Evolutionary conservation across 2,797 vertebrate species (phyloP), one percentile per base, ranked within the genome.

Genomic region (Champsocephalus gunnari): DNA sequence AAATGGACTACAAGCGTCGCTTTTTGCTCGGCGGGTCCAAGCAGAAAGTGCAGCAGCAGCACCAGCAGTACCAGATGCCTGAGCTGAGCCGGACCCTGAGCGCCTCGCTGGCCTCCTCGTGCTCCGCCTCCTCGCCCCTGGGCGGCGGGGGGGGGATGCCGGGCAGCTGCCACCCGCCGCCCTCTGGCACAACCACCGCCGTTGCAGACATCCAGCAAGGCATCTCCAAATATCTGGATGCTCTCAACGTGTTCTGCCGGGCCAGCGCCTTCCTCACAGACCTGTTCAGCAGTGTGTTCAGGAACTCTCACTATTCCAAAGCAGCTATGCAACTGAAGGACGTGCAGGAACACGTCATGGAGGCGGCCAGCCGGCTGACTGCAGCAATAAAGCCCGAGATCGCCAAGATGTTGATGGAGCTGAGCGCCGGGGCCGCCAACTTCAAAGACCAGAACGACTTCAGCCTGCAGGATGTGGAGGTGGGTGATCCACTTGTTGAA

Each of bases 21-120:
- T 99, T 99, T 95, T 95, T 99, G 98, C 98, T 99, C 96, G 98
- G 98, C 98, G 98, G 98, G 98, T 99, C 98, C 97, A 99, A 99
- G 98, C 98, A 99, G 95, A 99, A 99, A 95, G 97, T 97, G 93
- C 98, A 99, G 92, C 98, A 99, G 92, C 98, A 98, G 95, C 98
- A 99, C 96, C 98, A 98, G 96, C 94, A 95, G 90, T 99, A 98
- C 93, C 96, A 97, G 67, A 95, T 99, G 96, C 97, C 98, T 49
- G 98, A 99, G 92, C 94, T 99, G 89, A 96, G 97, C 94, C 95
- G 97, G 92, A 95, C 97, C 91, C 93, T 99, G 93, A 97, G 96
- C 71, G 96, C 97, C 74, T 96, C 98, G 9, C 90, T 99, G 91
- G 95, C 95, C 41, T 95, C 97, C 19, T 87, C 95, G 80, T 96